Evolutionary conservation across 2,888 invertebrate genomes (phyloP), one percentile per base, ranked within the genome.

Genomic region (Elysia crispata): DNA sequence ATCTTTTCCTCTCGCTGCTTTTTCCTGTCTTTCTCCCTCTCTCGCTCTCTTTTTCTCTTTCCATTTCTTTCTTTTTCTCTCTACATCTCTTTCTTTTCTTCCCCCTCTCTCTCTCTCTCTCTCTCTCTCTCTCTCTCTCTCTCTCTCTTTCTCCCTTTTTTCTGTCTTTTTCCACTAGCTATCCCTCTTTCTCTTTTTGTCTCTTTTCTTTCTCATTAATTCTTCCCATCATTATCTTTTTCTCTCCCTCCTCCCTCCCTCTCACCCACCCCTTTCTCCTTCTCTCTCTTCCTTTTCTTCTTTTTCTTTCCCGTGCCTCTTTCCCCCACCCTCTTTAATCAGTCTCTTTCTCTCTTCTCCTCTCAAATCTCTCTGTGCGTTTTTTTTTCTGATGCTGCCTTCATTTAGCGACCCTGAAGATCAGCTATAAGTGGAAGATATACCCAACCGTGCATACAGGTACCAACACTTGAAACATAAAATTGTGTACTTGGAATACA

Each of bases 271-370:
- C 60, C 72, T 76, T 64, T 76, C 66, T 76, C 49, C 64, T 41
- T 76, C 76, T 66, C 49, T 76, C 66, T 76, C 76, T 76, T 28
- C 41, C 76, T 76, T 41, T 76, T 49, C 64, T 28, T 76, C 50
- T 76, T 28, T 76, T 33, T 74, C 74, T 74, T 57, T 74, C 60
- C 30, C 60, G 31, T 33, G 31, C 62, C 13, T 75, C 23, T 75
- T 31, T 41, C 64, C 25, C 50, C 28, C 5, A 25, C 25, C 23
- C 49, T 64, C 30, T 18, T 49, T 20, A 41, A n/a, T n/a, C n/a
- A n/a, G n/a, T n/a, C n/a, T n/a, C n/a, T n/a, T n/a, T n/a, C n/a
- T n/a, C n/a, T n/a, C n/a, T n/a, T n/a, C n/a, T n/a, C n/a, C n/a
- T n/a, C n/a, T n/a, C n/a, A n/a, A n/a, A n/a, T n/a, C n/a, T n/a